Base-by-base conservation (phyloP, 2,797 vertebrate genomes). In the Oophaga sylvatica region DNA sequence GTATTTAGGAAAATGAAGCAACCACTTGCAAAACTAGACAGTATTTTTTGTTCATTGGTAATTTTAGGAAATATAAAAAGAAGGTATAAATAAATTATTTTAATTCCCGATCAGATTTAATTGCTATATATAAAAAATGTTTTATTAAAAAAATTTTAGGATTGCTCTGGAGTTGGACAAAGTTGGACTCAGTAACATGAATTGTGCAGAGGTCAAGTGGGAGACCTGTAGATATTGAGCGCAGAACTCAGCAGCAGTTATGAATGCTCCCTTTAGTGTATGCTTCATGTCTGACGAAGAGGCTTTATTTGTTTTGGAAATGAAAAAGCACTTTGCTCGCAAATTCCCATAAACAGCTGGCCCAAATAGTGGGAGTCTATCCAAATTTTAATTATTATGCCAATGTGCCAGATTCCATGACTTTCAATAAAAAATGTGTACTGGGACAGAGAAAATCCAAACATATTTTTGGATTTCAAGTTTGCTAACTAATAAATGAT, bases 281-380 rank as follows among this genome's bases (percentile, higher is more conserved):
- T 89, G 82, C 75, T 77, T 79, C 84, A 78, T 87, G 84, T 86
- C 75, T 83, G 80, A 86, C 80, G 71, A 79, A 89, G 67, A 78
- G 77, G 65, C 78, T 87, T 83, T 89, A 86, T 89, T 89, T 86
- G 88, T 89, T 86, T 89, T 89, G 88, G 88, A 89, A 89, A 83
- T 79, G 80, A 62, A 83, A 89, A 75, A 89, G 88, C 80, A 86
- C 80, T 89, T 89, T 89, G 84, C 84, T 87, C 84, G 84, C 88
- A 89, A 83, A 89, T 89, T 89, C 88, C 88, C 88, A 89, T 89
- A 89, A 89, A 89, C 88, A 83, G 88, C 88, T 89, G 88, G 88
- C 88, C 75, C 73, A 89, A 85, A 86, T 80, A 31, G 70, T 80
- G 80, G 84, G 84, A 86, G 29, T 35, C 10, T 53, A 80, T 87